phyloP scores from a whole-genome alignment of 2,888 invertebrate species.

The Heliconius charithonia region DNA sequence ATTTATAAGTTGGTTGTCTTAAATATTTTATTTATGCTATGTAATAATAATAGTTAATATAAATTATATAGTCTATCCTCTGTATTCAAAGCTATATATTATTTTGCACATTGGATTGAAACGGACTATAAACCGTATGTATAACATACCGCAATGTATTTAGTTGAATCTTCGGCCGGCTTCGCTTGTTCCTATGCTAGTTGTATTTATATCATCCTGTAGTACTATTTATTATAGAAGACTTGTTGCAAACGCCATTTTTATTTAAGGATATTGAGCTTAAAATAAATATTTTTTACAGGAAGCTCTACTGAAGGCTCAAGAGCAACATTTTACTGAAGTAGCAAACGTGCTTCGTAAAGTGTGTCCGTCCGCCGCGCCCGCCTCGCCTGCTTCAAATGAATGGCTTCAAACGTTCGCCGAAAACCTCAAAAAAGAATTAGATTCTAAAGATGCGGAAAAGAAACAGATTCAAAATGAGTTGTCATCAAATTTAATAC shows the following conservation, averaged over 20 bases:
- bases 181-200: slow-evolving; percentile 61
- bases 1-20: neutral
- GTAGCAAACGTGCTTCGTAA: slow-evolving; percentile 69
- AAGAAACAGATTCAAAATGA: slow-evolving; percentile 42
- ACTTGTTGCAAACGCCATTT: neutral
- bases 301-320: slow-evolving; percentile 77
- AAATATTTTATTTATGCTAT: neutral
- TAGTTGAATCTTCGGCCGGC: slow-evolving; percentile 69
- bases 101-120: slow-evolving; percentile 24
- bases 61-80: neutral
- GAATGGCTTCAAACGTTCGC: slow-evolving; percentile 70
- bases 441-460: slow-evolving; percentile 48
- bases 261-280: neutral
- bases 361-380: slow-evolving; percentile 64
- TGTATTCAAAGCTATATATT: neutral
- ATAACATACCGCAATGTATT: slow-evolving; percentile 21
- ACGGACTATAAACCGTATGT: slow-evolving; percentile 7
- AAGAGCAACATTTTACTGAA: slow-evolving; percentile 86
- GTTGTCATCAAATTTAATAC: slow-evolving; percentile 35
- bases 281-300: slow-evolving; percentile 46
- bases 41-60: neutral
- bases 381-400: slow-evolving; percentile 53
- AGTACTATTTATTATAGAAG: neutral
- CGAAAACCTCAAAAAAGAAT: slow-evolving; percentile 61
- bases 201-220: neutral